A percentile compares a stretch with the other conserved stretches of the same genome.
Evolutionary conservation across 2,797 vertebrate species (phyloP).

Genomic region (Coracias cyanogaster): DNA sequence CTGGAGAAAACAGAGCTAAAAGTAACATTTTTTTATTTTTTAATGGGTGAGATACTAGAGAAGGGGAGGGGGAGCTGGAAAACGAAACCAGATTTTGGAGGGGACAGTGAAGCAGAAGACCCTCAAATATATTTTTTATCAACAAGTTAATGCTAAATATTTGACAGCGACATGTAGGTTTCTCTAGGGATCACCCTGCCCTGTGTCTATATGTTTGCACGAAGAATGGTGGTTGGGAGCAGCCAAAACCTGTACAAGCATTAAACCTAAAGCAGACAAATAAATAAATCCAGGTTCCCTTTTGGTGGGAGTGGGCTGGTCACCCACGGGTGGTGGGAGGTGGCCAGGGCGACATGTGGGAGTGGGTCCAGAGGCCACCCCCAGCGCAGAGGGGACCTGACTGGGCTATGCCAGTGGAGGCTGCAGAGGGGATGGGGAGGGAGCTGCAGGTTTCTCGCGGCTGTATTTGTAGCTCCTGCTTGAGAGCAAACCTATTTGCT

Average conservation of each 20-base stretch:
- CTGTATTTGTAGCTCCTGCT: background rate
- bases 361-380: too few relatives aligned
- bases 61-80: background rate
- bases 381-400: background rate
- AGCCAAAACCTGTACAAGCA: fast-evolving
- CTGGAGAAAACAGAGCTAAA: background rate
- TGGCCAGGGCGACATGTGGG: too few relatives aligned
- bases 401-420: fast-evolving
- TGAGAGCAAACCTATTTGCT: fast-evolving
- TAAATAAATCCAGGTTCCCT: too few relatives aligned
- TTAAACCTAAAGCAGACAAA: fast-evolving
- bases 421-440: too few relatives aligned
- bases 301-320: too few relatives aligned
- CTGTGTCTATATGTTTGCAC: fast-evolving
- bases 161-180: fast-evolving
- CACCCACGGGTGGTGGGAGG: background rate
- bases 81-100: conserved; percentile 20
- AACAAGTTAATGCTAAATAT: fast-evolving
- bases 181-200: background rate
- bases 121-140: background rate
- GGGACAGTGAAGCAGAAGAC: background rate
- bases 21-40: background rate
- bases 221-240: fast-evolving
- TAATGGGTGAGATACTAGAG: background rate
- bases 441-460: fast-evolving